Evolutionary conservation across 2,888 invertebrate species (phyloP).

Genomic region (Agrochola litura): DNA sequence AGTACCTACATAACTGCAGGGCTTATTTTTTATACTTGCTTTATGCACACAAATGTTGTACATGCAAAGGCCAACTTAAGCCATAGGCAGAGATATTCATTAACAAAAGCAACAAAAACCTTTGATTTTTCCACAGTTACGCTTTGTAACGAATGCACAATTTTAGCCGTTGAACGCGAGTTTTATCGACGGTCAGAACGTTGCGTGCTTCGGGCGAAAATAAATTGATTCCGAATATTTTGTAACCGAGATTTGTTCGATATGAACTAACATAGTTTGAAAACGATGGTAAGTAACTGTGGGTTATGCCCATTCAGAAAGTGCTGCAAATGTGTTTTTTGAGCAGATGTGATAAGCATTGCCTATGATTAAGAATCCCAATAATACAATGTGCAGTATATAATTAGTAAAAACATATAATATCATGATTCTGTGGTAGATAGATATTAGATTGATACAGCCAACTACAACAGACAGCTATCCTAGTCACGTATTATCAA

Average conservation of each 20-base stretch:
- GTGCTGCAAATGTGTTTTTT: not conserved
- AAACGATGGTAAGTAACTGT: not conserved
- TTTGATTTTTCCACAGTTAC: constrained; percentile 1
- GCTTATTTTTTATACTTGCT: too few relatives aligned
- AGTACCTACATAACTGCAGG: too few relatives aligned
- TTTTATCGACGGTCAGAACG: constrained; percentile 36
- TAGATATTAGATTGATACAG: too few relatives aligned
- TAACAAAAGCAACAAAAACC: constrained; percentile 20
- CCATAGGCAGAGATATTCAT: not conserved
- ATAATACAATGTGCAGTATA: too few relatives aligned
- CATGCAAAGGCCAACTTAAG: not conserved
- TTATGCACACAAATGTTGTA: not conserved
- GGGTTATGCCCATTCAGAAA: not conserved
- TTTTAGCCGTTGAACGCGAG: constrained; percentile 27
- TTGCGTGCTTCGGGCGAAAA: constrained; percentile 41
- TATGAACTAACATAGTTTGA: constrained; percentile 26
- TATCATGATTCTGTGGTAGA: too few relatives aligned
- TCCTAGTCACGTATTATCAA: not conserved
- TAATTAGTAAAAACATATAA: too few relatives aligned
- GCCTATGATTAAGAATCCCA: too few relatives aligned
- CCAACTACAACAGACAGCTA: not conserved
- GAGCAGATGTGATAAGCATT: too few relatives aligned
- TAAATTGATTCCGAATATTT: constrained; percentile 55
- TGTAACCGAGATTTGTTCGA: constrained; percentile 43
- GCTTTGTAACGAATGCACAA: constrained; percentile 32